Evolutionary conservation across 2,888 invertebrate species (phyloP).

Genomic region (Danaus chrysippus): DNA sequence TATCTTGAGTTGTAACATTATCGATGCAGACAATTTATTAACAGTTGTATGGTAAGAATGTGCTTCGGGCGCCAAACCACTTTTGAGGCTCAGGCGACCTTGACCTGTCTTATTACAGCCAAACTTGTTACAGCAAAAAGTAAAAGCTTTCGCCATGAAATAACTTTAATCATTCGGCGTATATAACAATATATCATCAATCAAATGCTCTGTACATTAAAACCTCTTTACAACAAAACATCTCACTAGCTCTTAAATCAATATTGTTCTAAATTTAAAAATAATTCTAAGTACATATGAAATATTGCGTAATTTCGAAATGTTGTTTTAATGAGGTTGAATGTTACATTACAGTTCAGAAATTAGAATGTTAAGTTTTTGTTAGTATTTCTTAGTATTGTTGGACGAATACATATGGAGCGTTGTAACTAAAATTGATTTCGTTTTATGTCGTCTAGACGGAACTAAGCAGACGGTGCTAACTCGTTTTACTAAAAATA

Average conservation of each 20-base stretch:
- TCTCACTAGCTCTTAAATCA: no score
- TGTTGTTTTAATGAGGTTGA: no score
- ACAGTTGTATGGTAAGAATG: slow-evolving; percentile 50
- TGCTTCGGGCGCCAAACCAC: slow-evolving; percentile 56
- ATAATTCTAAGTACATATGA: no score
- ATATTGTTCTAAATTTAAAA: no score
- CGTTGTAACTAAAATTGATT: background rate
- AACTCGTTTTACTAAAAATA: slow-evolving; percentile 10
- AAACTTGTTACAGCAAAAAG: slow-evolving; percentile 66
- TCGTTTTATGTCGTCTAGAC: slow-evolving; percentile 17
- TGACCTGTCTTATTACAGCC: slow-evolving; percentile 61
- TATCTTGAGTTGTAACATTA: slow-evolving; percentile 33
- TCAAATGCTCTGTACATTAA: slow-evolving; percentile 1
- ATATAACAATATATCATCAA: slow-evolving; percentile 6
- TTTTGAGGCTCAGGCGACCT: slow-evolving; percentile 60
- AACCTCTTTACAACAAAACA: no score
- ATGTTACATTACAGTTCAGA: no score
- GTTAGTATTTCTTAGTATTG: background rate
- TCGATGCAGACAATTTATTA: slow-evolving; percentile 56
- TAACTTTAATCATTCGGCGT: slow-evolving; percentile 7
- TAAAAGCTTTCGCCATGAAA: slow-evolving; percentile 65
- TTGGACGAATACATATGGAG: background rate
- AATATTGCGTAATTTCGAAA: no score
- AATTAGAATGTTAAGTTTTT: background rate
- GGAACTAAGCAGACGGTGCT: slow-evolving; percentile 10